Conservation (phyloP, 2,888 invertebrate species). For the Thymelicus lineola region DNA sequence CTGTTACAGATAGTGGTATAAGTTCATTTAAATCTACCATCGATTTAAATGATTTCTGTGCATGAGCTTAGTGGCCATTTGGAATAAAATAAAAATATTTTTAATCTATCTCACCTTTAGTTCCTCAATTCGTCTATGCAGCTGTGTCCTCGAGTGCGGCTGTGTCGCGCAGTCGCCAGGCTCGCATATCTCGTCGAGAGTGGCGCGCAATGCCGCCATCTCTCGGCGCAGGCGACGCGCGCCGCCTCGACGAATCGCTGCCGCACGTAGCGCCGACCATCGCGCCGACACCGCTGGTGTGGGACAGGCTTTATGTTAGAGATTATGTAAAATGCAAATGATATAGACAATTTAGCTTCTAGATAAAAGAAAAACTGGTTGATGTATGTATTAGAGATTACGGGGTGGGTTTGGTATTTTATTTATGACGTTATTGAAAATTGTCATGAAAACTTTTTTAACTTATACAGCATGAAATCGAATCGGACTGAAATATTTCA, state of each 20-base stretch:
- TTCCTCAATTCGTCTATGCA: conserved; percentile 77
- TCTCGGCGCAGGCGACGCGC: conserved; percentile 85
- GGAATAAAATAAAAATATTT: background rate
- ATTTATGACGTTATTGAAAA: too few relatives aligned
- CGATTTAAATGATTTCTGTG: too few relatives aligned
- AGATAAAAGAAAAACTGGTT: too few relatives aligned
- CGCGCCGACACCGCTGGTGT: conserved; percentile 74
- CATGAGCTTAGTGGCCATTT: too few relatives aligned
- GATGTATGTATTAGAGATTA: too few relatives aligned
- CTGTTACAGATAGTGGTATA: too few relatives aligned
- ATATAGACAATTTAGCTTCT: too few relatives aligned
- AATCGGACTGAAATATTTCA: too few relatives aligned
- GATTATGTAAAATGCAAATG: background rate
- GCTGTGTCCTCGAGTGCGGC: conserved; percentile 79
- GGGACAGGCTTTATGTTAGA: conserved; percentile 41
- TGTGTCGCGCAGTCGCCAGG: conserved; percentile 85
- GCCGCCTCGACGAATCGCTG: conserved; percentile 75
- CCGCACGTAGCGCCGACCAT: conserved; percentile 79
- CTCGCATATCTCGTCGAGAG: conserved; percentile 86
- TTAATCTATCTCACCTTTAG: conserved; percentile 62
- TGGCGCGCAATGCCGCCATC: conserved; percentile 85
- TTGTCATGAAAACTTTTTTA: too few relatives aligned
- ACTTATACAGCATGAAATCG: too few relatives aligned
- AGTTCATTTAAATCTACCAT: too few relatives aligned
- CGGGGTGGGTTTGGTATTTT: too few relatives aligned